These are phyloP conservation scores for Casuarius casuarius DNA, from an alignment of 2,113 vertebrate genomes.

Conservation along the genomic window DNA sequence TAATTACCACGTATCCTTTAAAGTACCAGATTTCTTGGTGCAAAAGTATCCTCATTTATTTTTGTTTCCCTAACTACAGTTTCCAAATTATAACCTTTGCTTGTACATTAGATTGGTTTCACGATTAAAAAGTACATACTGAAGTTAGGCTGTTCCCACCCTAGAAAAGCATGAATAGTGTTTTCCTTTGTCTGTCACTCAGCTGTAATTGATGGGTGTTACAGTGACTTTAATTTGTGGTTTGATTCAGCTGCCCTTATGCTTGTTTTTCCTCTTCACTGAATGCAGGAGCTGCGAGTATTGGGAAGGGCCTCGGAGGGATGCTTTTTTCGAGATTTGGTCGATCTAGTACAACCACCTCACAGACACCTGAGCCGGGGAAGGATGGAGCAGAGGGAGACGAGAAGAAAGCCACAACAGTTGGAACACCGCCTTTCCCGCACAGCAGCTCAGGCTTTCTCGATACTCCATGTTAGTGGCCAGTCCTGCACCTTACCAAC, in stretches of 20 bases:
- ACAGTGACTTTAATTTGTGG: neutral
- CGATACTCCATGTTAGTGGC: constrained; percentile 84
- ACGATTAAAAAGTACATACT: neutral
- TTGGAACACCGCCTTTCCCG: constrained; percentile 74
- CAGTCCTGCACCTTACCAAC: neutral
- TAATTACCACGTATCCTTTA: neutral
- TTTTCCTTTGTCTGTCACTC: neutral
- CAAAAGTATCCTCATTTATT: neutral
- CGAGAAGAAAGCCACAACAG: constrained; percentile 80
- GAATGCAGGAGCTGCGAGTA: constrained; percentile 91
- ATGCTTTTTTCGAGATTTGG: constrained; percentile 97
- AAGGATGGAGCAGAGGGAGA: constrained; percentile 82
- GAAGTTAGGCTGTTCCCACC: constrained; percentile 7
- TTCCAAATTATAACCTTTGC: neutral
- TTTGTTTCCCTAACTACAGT: neutral
- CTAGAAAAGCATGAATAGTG: constrained; percentile 15
- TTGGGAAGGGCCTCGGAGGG: constrained; percentile 95
- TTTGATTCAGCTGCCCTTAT: neutral
- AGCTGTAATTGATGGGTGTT: neutral
- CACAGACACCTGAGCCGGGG: constrained; percentile 76
- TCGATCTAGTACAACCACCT: constrained; percentile 82
- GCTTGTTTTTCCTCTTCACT: neutral
- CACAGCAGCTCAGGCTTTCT: constrained; percentile 83
- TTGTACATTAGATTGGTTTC: neutral
- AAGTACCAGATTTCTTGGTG: neutral